These are phyloP conservation scores for Pristionchus arcanus DNA, from an alignment of 2,888 invertebrate species.

Conservation along the genomic window DNA sequence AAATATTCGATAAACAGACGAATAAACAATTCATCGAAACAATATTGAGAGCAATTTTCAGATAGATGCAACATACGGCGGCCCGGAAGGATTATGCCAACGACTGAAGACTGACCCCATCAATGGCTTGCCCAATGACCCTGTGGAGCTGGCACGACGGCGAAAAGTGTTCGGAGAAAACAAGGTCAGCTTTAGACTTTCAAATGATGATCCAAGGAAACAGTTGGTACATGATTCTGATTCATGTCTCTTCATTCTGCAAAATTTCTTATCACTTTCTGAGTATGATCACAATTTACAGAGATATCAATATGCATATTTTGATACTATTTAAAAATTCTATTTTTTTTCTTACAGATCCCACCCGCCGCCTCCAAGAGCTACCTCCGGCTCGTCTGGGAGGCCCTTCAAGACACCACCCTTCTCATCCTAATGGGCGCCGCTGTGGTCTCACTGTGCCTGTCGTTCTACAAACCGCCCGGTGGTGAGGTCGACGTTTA, in stretches of 20 bases:
- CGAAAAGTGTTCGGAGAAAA: conserved; percentile 95
- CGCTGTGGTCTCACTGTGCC: conserved; percentile 74
- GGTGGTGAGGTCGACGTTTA: conserved; percentile 53
- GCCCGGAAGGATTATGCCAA: conserved; percentile 89
- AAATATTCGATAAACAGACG: too few relatives aligned
- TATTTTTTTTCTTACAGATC: too few relatives aligned
- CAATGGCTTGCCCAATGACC: conserved; percentile 88
- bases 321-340: too few relatives aligned
- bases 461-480: conserved; percentile 74
- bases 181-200: conserved; percentile 80
- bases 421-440: conserved; percentile 73
- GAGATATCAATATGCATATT: too few relatives aligned
- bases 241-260: too few relatives aligned
- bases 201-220: too few relatives aligned
- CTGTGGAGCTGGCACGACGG: conserved; percentile 93
- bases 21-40: neutral
- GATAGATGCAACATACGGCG: conserved; percentile 70
- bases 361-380: conserved; percentile 99
- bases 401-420: conserved; percentile 87
- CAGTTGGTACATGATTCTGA: too few relatives aligned
- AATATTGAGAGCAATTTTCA: conserved; percentile 56
- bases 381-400: conserved; percentile 98
- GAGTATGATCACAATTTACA: too few relatives aligned
- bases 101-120: conserved; percentile 97
- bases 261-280: too few relatives aligned